phyloP scores from a whole-genome alignment of 2,888 invertebrate species.

The Xestia xanthographa region DNA sequence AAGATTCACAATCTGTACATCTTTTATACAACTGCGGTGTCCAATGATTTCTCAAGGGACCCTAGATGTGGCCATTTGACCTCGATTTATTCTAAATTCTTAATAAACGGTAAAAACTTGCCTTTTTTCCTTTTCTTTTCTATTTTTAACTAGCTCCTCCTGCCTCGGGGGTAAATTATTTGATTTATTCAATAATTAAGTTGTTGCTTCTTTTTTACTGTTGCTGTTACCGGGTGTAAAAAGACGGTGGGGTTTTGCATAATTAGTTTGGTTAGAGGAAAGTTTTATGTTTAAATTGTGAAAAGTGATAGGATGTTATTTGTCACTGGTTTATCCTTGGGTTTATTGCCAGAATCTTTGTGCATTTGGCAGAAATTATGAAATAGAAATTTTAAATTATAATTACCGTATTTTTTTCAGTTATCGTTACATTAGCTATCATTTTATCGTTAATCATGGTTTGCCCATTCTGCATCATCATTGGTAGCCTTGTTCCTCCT shows the following conservation, averaged over 20 bases:
- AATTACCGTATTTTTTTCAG: neutral
- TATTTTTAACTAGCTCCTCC: slow-evolving; percentile 55
- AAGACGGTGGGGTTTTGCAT: slow-evolving; percentile 37
- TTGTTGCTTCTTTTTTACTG: slow-evolving; percentile 34
- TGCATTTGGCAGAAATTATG: neutral
- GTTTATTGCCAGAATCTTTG: neutral
- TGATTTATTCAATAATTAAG: slow-evolving; percentile 62
- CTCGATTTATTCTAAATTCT: slow-evolving; percentile 76
- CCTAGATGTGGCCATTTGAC: slow-evolving; percentile 67
- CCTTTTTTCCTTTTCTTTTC: slow-evolving; percentile 37
- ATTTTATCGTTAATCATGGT: neutral
- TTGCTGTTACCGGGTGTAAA: slow-evolving; percentile 25
- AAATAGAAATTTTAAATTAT: neutral
- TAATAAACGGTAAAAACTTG: slow-evolving; percentile 72
- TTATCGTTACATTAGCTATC: neutral
- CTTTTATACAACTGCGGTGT: slow-evolving; percentile 64
- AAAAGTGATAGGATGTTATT: neutral
- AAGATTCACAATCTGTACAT: slow-evolving; percentile 68
- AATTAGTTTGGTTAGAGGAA: slow-evolving; percentile 24
- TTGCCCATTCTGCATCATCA: neutral
- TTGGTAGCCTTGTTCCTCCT: neutral
- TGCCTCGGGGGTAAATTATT: slow-evolving; percentile 48
- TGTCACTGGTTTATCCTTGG: slow-evolving; percentile 7
- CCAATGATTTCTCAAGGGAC: slow-evolving; percentile 76
- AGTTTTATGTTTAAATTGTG: neutral